These are phyloP conservation scores for Melanotaenia pygmaea DNA, from an alignment of 2,797 vertebrate genomes.

Conservation along the genomic window DNA sequence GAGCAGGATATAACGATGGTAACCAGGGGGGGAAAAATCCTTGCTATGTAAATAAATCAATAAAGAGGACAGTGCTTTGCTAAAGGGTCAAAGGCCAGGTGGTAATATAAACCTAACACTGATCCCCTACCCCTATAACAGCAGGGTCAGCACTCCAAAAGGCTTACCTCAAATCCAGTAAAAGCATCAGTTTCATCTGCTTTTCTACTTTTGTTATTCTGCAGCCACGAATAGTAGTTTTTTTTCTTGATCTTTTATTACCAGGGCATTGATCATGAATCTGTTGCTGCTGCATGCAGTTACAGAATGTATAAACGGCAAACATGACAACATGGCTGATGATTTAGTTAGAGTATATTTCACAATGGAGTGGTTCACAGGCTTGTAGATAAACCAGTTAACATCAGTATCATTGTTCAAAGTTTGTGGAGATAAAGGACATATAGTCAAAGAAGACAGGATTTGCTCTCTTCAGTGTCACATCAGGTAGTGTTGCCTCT, in stretches of 20 bases:
- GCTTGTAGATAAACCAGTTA: not conserved
- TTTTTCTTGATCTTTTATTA: not conserved
- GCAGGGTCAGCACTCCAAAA: slow-evolving; percentile 22
- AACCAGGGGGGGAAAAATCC: too few relatives aligned
- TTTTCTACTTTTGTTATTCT: slow-evolving; percentile 20
- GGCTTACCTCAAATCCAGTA: slow-evolving; percentile 16
- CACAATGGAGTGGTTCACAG: not conserved
- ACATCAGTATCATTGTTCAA: too few relatives aligned
- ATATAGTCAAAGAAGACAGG: too few relatives aligned
- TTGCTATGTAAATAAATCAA: slow-evolving; percentile 31
- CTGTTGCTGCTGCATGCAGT: not conserved
- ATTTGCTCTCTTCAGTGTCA: not conserved
- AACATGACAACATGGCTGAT: not conserved
- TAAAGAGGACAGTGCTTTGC: slow-evolving; percentile 4
- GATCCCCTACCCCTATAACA: slow-evolving; percentile 14
- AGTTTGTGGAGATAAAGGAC: too few relatives aligned
- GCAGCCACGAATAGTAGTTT: not conserved
- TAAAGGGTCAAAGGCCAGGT: slow-evolving; percentile 40
- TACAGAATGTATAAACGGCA: not conserved
- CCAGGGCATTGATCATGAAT: not conserved
- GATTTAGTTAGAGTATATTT: not conserved
- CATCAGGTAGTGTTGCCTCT: not conserved
- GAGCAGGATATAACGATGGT: too few relatives aligned
- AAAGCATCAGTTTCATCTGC: slow-evolving; percentile 2
- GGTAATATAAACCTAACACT: slow-evolving; percentile 31